Evolutionary conservation across 2,888 invertebrate genomes (phyloP), one percentile per base, ranked within the genome.

Genomic region (Nymphalis urticae): DNA sequence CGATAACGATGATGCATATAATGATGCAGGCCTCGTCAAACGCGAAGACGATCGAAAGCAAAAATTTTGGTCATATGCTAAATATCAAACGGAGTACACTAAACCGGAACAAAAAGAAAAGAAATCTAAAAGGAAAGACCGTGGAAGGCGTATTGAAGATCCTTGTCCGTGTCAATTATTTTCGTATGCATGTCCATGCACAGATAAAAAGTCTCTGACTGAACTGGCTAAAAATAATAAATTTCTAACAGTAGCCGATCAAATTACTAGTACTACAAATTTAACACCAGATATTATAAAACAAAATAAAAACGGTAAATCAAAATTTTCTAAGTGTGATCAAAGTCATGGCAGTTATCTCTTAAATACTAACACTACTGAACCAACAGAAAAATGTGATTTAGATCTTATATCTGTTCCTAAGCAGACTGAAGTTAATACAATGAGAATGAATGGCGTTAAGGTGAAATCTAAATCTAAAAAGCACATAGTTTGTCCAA

Each of bases 121-220:
- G 66, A 85, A 81, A 69, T 62, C 32, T 32, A 86, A 80, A 75
- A 87, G 80, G 70, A 86, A 85, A 75, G 82, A 85, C 13, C 79
- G 72, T 32, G 80, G 79, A 1, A 84, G 84, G 65, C 81, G 80
- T 16, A 81, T 73, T 6, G 85, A 87, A 74, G 81, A 88, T 68
- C 88, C 88, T 6, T 90, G 89, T 71, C 88, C 89, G 0, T 88
- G 89, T 75, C 87, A 89, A 77, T 75, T 90, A 69, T 89, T 89
- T 79, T 87, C 88, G 7, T 88, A 88, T 68, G 82, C 84, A 17
- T 89, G 88, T 72, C 85, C 88, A 51, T 90, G 89, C 73, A 81
- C 81, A 2, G 81, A 76, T 64, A 70, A 75, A 68, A 76, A 76
- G 24, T 76, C 76, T 13, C 64, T 74, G 16, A 76, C 77, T 48